Percentiles rank a stretch among this genome's conserved stretches.
These are phyloP conservation scores for Hymenopus coronatus DNA, from an alignment of 2,888 invertebrate species.

Conservation along the genomic window DNA sequence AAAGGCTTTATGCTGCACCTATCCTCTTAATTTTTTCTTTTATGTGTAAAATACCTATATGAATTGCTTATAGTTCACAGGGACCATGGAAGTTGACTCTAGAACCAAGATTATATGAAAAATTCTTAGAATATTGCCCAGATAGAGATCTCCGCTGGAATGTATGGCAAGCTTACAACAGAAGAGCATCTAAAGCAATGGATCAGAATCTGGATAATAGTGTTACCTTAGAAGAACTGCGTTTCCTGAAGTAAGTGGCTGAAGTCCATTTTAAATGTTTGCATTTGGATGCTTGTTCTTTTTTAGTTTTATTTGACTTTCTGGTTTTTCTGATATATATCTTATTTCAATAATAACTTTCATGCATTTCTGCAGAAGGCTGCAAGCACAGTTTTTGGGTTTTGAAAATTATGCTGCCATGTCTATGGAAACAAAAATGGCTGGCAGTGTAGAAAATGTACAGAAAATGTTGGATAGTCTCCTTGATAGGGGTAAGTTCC, in stretches of 20 bases:
- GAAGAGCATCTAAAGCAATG: conserved; percentile 60
- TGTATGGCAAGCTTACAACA: conserved; percentile 76
- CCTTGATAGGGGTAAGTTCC: conserved; percentile 52
- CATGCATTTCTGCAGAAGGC: conserved; percentile 49
- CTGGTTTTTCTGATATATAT: too few relatives aligned
- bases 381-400: conserved; percentile 74
- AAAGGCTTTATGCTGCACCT: too few relatives aligned
- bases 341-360: not conserved
- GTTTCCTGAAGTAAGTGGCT: conserved; percentile 52
- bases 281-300: too few relatives aligned
- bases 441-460: conserved; percentile 73
- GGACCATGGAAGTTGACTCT: conserved; percentile 85
- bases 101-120: conserved; percentile 67
- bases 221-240: conserved; percentile 72
- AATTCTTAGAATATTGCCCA: conserved; percentile 83
- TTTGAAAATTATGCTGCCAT: conserved; percentile 77
- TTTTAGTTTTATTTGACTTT: too few relatives aligned
- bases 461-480: conserved; percentile 65
- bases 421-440: conserved; percentile 95
- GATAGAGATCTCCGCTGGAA: conserved; percentile 76
- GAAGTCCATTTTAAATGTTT: too few relatives aligned
- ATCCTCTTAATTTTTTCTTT: too few relatives aligned
- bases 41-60: too few relatives aligned
- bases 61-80: conserved; percentile 39
- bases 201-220: conserved; percentile 53